Percentiles rank a stretch among this genome's conserved stretches.
phyloP scores from a whole-genome alignment of 2,888 invertebrate species.

The Odontocerum albicorne region DNA sequence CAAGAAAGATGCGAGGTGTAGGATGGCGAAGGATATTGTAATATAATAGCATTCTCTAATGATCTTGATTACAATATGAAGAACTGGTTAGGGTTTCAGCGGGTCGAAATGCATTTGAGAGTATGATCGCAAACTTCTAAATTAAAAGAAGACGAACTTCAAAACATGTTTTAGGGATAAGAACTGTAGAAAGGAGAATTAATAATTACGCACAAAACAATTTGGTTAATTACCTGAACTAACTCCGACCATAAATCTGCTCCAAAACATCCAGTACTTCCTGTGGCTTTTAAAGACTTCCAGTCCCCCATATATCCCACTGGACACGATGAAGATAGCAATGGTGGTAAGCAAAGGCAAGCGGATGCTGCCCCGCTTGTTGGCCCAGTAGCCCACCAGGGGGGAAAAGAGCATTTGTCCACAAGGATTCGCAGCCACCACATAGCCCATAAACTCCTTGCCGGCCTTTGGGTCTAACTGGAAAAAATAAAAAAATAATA shows the following conservation, averaged over 20 bases:
- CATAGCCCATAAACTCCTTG: conserved; percentile 81
- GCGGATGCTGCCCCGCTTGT: conserved; percentile 70
- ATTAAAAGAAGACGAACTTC: neutral
- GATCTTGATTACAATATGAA: no score
- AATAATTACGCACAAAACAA: neutral
- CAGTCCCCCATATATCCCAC: conserved; percentile 72
- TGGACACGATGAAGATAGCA: conserved; percentile 71
- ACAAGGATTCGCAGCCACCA: conserved; percentile 84
- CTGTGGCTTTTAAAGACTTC: conserved; percentile 67
- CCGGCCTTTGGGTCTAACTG: conserved; percentile 78
- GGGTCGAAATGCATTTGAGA: no score
- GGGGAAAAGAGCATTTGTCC: conserved; percentile 88
- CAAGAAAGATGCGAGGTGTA: no score
- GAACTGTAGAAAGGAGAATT: no score
- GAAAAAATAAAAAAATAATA: conserved; percentile 42
- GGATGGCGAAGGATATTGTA: no score
- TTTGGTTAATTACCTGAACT: conserved; percentile 66
- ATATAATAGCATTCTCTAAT: no score
- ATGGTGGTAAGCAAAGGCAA: conserved; percentile 71
- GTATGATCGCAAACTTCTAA: neutral
- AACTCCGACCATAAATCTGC: conserved; percentile 80
- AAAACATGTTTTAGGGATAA: neutral
- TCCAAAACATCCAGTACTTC: conserved; percentile 73
- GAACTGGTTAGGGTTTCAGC: no score
- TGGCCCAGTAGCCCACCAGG: conserved; percentile 82